A percentile compares a stretch with the other conserved stretches of the same genome.
These are phyloP conservation scores for Clostera curtula DNA, from an alignment of 2,888 invertebrate species.

Conservation along the genomic window DNA sequence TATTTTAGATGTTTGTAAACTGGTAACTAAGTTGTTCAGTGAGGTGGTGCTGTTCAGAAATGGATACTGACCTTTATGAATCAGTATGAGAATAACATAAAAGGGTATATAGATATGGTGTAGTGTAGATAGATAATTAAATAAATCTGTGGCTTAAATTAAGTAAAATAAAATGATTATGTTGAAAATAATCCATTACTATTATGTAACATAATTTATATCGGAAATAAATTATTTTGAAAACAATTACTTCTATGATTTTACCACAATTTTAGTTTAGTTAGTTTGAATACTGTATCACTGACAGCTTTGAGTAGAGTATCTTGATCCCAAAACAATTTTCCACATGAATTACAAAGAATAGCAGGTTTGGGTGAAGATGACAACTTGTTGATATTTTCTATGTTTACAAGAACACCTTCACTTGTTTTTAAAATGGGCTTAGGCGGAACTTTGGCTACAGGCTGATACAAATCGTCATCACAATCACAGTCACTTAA, in stretches of 20 bases:
- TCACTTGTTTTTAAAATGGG: conserved; percentile 62
- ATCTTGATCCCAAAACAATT: conserved; percentile 81
- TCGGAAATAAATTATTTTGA: conserved; percentile 18
- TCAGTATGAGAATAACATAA: too few species aligned
- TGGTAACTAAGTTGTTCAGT: too few species aligned
- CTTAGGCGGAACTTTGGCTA: conserved; percentile 15
- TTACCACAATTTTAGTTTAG: conserved; percentile 26
- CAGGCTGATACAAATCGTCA: conserved; percentile 41
- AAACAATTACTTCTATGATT: conserved; percentile 12
- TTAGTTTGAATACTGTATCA: conserved; percentile 33
- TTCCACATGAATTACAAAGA: conserved; percentile 83
- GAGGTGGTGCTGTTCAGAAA: too few species aligned
- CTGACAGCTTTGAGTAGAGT: conserved; percentile 36
- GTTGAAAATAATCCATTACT: too few species aligned
- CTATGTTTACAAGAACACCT: conserved; percentile 72
- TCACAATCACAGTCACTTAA: conserved; percentile 59
- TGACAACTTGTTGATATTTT: conserved; percentile 57
- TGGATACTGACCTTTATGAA: too few species aligned
- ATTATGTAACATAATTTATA: neutral
- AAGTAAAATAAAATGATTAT: too few species aligned
- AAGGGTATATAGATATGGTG: too few species aligned
- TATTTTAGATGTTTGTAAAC: too few species aligned
- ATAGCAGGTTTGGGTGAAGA: conserved; percentile 73
- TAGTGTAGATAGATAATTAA: too few species aligned
- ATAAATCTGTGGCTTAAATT: too few species aligned